Percentiles rank a stretch among this genome's conserved stretches.
Conservation (phyloP, 2,113 vertebrate species). For the Prunella himalayana region DNA sequence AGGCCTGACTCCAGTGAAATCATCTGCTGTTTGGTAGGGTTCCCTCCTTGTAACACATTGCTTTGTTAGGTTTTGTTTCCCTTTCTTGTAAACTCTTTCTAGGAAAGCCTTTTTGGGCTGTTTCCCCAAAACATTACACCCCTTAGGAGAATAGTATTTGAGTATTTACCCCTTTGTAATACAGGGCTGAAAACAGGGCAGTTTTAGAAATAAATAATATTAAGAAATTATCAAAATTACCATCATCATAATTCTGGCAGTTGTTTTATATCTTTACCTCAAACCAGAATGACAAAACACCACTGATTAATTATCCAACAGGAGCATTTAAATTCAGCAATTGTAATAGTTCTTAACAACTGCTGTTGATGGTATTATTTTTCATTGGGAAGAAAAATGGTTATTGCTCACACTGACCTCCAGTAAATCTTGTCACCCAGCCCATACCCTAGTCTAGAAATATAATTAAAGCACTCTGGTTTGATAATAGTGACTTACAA, state of each 20-base stretch:
- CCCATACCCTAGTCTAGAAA: slow-evolving; percentile 29
- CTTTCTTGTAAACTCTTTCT: background rate
- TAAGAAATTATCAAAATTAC: background rate
- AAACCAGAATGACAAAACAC: slow-evolving; percentile 29
- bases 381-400: slow-evolving; percentile 66
- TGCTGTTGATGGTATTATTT: slow-evolving; percentile 48
- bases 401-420: slow-evolving; percentile 65
- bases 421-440: slow-evolving; percentile 53
- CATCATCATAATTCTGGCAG: background rate
- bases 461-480: slow-evolving; percentile 68
- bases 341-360: slow-evolving; percentile 66
- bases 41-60: background rate
- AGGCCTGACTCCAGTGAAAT: background rate
- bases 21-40: background rate
- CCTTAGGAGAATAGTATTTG: background rate
- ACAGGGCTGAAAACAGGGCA: background rate
- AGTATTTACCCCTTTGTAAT: background rate
- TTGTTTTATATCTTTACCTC: background rate
- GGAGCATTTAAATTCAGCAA: slow-evolving; percentile 44
- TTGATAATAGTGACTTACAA: slow-evolving; percentile 43
- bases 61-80: background rate
- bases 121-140: background rate
- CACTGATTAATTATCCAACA: slow-evolving; percentile 39
- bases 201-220: background rate
- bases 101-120: background rate